These are phyloP conservation scores for Entomobrya proxima DNA, from an alignment of 2,888 invertebrate genomes.

Conservation along the genomic window DNA sequence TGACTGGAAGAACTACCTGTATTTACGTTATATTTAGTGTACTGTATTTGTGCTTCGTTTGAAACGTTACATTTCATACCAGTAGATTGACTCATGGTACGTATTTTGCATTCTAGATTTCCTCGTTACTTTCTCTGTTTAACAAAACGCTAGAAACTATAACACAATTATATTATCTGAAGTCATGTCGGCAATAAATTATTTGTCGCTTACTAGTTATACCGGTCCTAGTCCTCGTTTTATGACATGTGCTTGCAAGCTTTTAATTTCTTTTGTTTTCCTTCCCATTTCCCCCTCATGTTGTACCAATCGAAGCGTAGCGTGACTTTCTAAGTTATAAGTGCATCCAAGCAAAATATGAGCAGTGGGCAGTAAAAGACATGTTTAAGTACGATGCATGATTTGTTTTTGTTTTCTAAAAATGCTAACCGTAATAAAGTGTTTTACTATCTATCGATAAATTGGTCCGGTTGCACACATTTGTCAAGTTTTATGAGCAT, in stretches of 20 bases:
- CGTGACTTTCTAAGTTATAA: too few relatives aligned
- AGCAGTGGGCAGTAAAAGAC: neutral
- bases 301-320: neutral
- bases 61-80: too few relatives aligned
- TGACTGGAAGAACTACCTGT: too few relatives aligned
- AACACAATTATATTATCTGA: too few relatives aligned
- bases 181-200: neutral
- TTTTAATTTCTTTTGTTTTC: neutral
- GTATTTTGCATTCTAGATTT: too few relatives aligned
- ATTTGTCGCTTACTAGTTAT: neutral
- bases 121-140: too few relatives aligned
- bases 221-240: slow-evolving; percentile 19
- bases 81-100: too few relatives aligned
- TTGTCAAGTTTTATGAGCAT: neutral
- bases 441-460: neutral
- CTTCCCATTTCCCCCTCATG: neutral
- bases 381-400: neutral
- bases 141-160: too few relatives aligned
- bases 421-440: too few relatives aligned
- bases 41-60: too few relatives aligned
- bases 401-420: slow-evolving; percentile 3
- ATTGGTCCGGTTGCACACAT: slow-evolving; percentile 5
- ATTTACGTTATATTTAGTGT: too few relatives aligned
- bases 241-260: neutral
- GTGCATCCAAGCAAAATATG: too few relatives aligned